These are phyloP conservation scores for Sisyra nigra DNA, from an alignment of 2,888 invertebrate species.

Conservation along the genomic window DNA sequence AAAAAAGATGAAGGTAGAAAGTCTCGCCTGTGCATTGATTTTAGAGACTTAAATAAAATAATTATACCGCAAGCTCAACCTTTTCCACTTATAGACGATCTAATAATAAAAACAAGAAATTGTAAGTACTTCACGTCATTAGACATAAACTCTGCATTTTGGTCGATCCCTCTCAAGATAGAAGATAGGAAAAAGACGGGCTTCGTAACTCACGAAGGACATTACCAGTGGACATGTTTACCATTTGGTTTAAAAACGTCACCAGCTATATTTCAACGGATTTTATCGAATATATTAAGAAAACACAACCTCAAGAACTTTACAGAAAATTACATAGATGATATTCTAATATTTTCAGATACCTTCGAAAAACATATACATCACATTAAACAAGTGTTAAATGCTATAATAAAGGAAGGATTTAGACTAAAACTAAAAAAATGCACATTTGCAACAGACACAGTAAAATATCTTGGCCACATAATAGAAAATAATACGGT, in stretches of 20 bases:
- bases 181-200: slow-evolving; percentile 15
- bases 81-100: slow-evolving; percentile 19
- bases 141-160: slow-evolving; percentile 23
- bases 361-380: slow-evolving; percentile 13
- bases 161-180: slow-evolving; percentile 16
- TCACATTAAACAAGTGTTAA: slow-evolving; percentile 9
- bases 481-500: slow-evolving; percentile 9
- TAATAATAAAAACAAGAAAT: slow-evolving; percentile 18
- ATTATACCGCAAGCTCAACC: slow-evolving; percentile 19
- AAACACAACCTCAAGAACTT: slow-evolving; percentile 11
- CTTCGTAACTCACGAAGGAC: no score
- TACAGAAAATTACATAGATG: slow-evolving; percentile 14
- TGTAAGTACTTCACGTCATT: slow-evolving; percentile 19
- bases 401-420: slow-evolving; percentile 10
- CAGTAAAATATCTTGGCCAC: slow-evolving; percentile 11
- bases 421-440: slow-evolving; percentile 11
- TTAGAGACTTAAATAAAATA: slow-evolving; percentile 18
- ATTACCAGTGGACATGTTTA: no score
- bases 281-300: slow-evolving; percentile 11
- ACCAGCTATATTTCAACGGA: slow-evolving; percentile 13
- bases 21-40: slow-evolving; percentile 18
- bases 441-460: slow-evolving; percentile 9
- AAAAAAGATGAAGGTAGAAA: slow-evolving; percentile 17
- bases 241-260: no score
- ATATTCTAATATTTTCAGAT: slow-evolving; percentile 14